Percentiles rank a stretch among this genome's conserved stretches.
Evolutionary conservation across 2,113 vertebrate genomes (phyloP).

Genomic region (Callopanchax toddi): DNA sequence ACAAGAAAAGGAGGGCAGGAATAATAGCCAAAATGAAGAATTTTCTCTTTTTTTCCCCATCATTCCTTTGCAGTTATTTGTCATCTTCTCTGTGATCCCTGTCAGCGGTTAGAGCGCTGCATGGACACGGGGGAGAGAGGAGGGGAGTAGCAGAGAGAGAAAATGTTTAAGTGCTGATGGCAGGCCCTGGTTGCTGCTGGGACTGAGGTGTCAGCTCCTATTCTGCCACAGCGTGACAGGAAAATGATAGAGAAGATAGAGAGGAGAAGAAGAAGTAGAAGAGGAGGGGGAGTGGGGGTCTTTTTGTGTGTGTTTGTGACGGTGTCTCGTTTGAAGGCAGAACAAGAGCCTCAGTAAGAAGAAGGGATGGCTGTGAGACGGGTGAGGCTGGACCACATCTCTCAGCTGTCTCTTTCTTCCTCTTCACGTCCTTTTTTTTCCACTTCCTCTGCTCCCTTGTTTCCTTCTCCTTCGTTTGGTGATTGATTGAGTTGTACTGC

Average conservation of each 20-base stretch:
- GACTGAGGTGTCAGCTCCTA: conserved; percentile 68
- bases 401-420: conserved; percentile 3
- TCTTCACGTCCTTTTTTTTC: not conserved
- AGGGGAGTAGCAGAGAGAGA: conserved; percentile 40
- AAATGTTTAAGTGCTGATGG: conserved; percentile 73
- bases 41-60: conserved; percentile 15
- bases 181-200: conserved; percentile 68
- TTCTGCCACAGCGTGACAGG: conserved; percentile 69
- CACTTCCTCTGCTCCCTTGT: not conserved
- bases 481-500: conserved; percentile 70
- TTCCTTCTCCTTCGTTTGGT: conserved; percentile 4
- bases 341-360: conserved; percentile 33
- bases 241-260: conserved; percentile 63
- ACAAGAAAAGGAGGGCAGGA: conserved; percentile 8
- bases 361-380: conserved; percentile 20
- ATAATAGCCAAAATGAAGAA: conserved; percentile 31
- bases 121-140: conserved; percentile 26
- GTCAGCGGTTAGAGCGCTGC: conserved; percentile 57
- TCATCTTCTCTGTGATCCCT: conserved; percentile 59
- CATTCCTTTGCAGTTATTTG: conserved; percentile 54
- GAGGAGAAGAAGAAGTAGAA: conserved; percentile 39
- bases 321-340: conserved; percentile 38
- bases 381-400: conserved; percentile 36
- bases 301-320: conserved; percentile 24
- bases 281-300: not conserved